Evolutionary conservation across 2,113 vertebrate genomes (phyloP), one percentile per base, ranked within the genome.

Genomic region (Erythrocercus mccallii): DNA sequence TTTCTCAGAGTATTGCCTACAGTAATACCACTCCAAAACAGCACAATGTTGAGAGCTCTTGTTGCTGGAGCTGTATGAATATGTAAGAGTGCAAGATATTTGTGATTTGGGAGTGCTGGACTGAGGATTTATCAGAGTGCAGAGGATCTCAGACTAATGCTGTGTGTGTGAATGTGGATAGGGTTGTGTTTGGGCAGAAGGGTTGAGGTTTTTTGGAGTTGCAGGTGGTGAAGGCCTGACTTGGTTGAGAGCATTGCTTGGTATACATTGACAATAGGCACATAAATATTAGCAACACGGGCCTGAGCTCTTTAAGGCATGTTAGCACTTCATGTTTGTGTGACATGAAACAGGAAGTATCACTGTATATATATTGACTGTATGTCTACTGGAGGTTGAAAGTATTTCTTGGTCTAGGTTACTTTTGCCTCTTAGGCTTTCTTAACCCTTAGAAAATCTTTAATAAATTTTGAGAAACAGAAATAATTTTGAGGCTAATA

Each of bases 161-260:
- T 69, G 1, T n/a, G 37, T 54, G 31, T 45, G 37, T 73, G 53
- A 58, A 12, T 57, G 19, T 74, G 73, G 60, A 5, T 60, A 15
- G 11, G 80, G 35, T 5, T 78, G 33, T 74, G 28, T 60, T 51
- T 73, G 22, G 19, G 7, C 44, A 27, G 23, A 92, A 24, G 6
- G 4, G 9, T 33, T 31, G 10, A 22, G 10, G 21, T 0, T 0
- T 28, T 77, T 60, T 47, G 3, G 16, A 60, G 17, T 6, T 83
- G 38, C 50, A 58, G 21, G 18, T 33, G 64, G 8, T 42, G 40
- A 77, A 77, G 27, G 6, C 21, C 51, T 60, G 53, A 48, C 23
- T 23, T 68, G 20, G 7, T 23, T 76, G 33, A 77, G 22, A 33
- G 24, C 19, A 47, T 66, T 66, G 33, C 28, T 25, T 76, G 11